phyloP scores from a whole-genome alignment of 2,888 invertebrate species.

The Colletes collaris region DNA sequence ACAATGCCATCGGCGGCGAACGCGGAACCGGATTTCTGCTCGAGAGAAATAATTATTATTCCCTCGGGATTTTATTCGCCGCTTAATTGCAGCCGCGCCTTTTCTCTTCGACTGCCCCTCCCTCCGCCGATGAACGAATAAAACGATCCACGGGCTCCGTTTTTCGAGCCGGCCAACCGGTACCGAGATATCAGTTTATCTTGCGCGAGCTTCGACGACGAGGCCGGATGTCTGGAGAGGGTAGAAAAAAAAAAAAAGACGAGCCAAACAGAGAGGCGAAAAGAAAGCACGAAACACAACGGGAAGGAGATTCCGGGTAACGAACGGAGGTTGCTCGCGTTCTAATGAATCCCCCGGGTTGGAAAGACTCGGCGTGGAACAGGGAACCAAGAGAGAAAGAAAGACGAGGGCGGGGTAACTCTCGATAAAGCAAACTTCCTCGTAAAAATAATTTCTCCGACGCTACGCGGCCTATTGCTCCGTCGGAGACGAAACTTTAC shows the following conservation, averaged over 20 bases:
- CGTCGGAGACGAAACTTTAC: slow-evolving; percentile 24
- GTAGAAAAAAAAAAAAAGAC: slow-evolving; percentile 9
- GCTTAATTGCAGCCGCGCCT: slow-evolving; percentile 46
- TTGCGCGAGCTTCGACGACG: slow-evolving; percentile 29
- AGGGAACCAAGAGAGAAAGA: background rate
- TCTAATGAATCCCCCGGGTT: slow-evolving; percentile 61
- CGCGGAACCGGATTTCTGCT: slow-evolving; percentile 17
- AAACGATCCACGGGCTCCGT: slow-evolving; percentile 39
- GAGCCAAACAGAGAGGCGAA: slow-evolving; percentile 17
- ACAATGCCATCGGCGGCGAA: slow-evolving; percentile 20
- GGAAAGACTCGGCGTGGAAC: slow-evolving; percentile 9
- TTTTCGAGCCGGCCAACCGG: slow-evolving; percentile 23
- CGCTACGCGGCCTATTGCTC: background rate
- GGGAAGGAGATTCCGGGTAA: slow-evolving; percentile 40
- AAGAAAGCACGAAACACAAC: slow-evolving; percentile 26
- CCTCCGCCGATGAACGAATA: slow-evolving; percentile 3
- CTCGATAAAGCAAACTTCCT: slow-evolving; percentile 65
- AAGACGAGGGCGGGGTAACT: slow-evolving; percentile 14
- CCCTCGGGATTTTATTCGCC: slow-evolving; percentile 17
- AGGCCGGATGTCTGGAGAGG: background rate
- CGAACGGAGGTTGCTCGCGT: slow-evolving; percentile 54
- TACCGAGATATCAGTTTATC: slow-evolving; percentile 48
- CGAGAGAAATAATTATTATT: slow-evolving; percentile 46
- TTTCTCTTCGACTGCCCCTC: slow-evolving; percentile 4
- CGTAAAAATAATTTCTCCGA: slow-evolving; percentile 71